These are phyloP conservation scores for Trematocara stigmaticum DNA, from an alignment of 2,113 vertebrate genomes.

Conservation along the genomic window DNA sequence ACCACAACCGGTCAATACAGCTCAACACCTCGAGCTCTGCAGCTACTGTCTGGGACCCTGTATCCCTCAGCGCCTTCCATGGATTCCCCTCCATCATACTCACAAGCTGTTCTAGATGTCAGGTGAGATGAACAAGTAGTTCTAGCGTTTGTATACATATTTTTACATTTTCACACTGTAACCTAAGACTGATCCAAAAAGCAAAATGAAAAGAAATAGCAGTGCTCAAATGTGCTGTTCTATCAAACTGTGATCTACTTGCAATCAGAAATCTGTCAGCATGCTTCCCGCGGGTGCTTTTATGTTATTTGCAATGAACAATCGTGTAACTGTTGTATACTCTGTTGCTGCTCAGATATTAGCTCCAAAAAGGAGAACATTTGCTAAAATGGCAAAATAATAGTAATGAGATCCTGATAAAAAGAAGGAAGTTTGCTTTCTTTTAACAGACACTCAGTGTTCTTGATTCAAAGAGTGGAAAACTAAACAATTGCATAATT, in stretches of 20 bases:
- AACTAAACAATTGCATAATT: not conserved
- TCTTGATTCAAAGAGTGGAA: not conserved
- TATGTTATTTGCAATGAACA: not conserved
- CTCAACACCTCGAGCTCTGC: conserved; percentile 81
- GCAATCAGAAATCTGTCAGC: not conserved
- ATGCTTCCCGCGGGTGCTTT: not conserved
- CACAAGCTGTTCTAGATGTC: conserved; percentile 88
- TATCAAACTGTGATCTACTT: not conserved
- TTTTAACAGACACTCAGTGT: not conserved
- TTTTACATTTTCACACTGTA: not conserved
- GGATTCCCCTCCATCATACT: conserved; percentile 91
- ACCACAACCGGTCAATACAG: conserved; percentile 80
- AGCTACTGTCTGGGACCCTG: conserved; percentile 81
- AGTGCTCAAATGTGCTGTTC: not conserved
- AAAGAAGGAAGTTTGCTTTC: not conserved
- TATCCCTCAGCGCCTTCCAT: conserved; percentile 74
- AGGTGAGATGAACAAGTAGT: conserved; percentile 69
- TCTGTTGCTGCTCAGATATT: not conserved
- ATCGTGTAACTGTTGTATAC: not conserved
- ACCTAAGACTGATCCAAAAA: not conserved
- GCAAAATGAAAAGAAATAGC: not conserved
- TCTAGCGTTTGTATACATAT: not conserved
- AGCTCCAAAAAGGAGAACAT: not conserved
- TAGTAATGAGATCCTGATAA: not conserved
- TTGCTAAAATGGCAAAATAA: not conserved